Percentiles rank a stretch among this genome's conserved stretches.
Conservation (phyloP, 2,888 invertebrate genomes). For the Deilephila porcellus region DNA sequence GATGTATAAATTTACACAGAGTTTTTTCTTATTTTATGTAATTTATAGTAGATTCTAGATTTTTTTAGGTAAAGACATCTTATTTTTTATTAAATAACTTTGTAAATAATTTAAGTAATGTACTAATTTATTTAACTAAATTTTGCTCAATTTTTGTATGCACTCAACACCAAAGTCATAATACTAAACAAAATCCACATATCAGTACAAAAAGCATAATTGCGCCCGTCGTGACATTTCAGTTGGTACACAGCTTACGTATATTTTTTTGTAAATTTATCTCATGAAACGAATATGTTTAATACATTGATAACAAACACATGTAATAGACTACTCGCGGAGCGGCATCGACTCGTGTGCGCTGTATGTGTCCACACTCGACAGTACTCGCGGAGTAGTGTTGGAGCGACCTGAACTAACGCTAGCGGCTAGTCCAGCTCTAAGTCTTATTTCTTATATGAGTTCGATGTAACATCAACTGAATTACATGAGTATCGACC, state of each 20-base stretch:
- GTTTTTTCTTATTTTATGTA: slow-evolving; percentile 62
- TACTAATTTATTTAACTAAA: slow-evolving; percentile 81
- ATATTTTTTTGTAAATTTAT: slow-evolving; percentile 11
- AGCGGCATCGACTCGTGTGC: slow-evolving; percentile 1
- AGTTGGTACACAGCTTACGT: slow-evolving; percentile 7
- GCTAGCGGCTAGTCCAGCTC: slow-evolving; percentile 69
- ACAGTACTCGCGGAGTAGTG: slow-evolving; percentile 1
- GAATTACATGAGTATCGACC: slow-evolving; percentile 7
- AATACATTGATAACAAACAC: not conserved
- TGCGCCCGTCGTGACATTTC: slow-evolving; percentile 33
- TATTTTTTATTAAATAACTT: slow-evolving; percentile 69
- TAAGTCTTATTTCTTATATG: slow-evolving; percentile 59
- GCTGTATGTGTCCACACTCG: not conserved
- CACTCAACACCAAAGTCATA: slow-evolving; percentile 84
- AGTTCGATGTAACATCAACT: slow-evolving; percentile 36
- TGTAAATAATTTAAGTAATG: slow-evolving; percentile 69
- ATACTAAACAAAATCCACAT: slow-evolving; percentile 73
- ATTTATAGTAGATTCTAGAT: slow-evolving; percentile 60
- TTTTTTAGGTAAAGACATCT: slow-evolving; percentile 77
- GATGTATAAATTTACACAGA: slow-evolving; percentile 44
- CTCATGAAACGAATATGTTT: not conserved
- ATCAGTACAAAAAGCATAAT: slow-evolving; percentile 83
- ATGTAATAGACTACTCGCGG: not conserved
- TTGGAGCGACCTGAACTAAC: slow-evolving; percentile 44
- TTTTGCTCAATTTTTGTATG: slow-evolving; percentile 83